Evolutionary conservation across 1,140 invertebrate genomes (phyloP), one percentile per base, ranked within the genome.

Genomic region (Coelopa frigida): DNA sequence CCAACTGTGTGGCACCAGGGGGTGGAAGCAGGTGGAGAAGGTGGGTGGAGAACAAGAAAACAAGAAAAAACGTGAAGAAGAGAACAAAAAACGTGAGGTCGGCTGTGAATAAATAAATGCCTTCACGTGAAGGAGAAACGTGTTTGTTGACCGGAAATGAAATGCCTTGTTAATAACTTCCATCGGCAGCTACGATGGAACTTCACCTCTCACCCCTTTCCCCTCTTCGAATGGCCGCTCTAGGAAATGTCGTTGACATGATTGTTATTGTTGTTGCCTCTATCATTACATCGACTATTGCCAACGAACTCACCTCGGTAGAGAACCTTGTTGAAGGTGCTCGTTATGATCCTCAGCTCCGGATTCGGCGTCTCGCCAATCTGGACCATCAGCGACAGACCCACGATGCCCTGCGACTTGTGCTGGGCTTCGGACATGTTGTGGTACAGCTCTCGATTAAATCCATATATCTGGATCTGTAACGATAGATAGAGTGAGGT

Each of bases 361-460:
- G 82, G 79, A 70, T 92, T 90, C 48, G 85, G 83, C 26, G 80
- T 82, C 52, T 91, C 84, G 15, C 87, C 88, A 55, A 91, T 83
- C 82, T 96, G 90, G 32, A 96, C 84, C 81, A 98, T 89, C 48
- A 97, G 72, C 12, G 92, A 91, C 51, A 98, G 88, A 7, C 84
- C 92, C 6, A 95, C 87, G 50, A 96, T 80, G 22, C 93, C 93
- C 69, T 94, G 89, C 23, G 88, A 89, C 70, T 90, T 89, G 67
- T 91, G 86, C 56, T 92, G 85, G 17, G 94, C 94, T 73, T 95
- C 89, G 22, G 89, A 86, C 81, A 95, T 92, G 70, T 96, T 96
- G 61, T 87, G 86, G 73, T 96, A 97, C n/a, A 98, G 75, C 69
- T 97, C 90, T 48, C 89, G 87, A 69, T 97, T 97, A 74, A 89